Evolutionary conservation across 2,113 vertebrate species (phyloP), one percentile per base, ranked within the genome.

Genomic region (Fregetta grallaria): DNA sequence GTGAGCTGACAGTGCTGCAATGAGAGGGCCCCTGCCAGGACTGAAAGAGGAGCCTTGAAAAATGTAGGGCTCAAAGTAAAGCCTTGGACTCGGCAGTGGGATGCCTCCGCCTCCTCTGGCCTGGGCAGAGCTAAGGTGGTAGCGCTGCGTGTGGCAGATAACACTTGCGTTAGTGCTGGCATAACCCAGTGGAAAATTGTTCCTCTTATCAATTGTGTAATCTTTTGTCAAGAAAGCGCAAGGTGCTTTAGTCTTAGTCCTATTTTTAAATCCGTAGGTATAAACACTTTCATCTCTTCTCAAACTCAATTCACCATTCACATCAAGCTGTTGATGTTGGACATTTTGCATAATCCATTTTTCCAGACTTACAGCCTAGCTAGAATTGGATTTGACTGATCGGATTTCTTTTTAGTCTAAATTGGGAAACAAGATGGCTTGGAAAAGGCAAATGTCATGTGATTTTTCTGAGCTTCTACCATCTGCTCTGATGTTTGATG

Each of bases 381-480:
- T 63, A 4, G 40, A 92, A 96, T 96, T 92, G 96, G 97, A 97
- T 97, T 97, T 50, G 71, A 4, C 82, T 98, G 94, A 98, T 92
- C 77, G 56, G 95, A 97, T 98, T 97, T 94, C 86, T 91, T 58
- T 67, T 58, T 32, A 73, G 79, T 62, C 95, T 90, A 96, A 97
- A 95, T 7, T 32, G 67, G 94, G 93, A 62, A 92, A 18, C 40
- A n/a, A 77, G 52, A 58, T 29, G 56, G 59, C 85, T 93, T 13
- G 50, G 79, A n/a, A 70, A 70, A 87, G 83, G 83, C 89, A 74
- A 85, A 71, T 19, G 66, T 49, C 38, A 0, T 13, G 32, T 49
- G 95, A 18, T 27, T 58, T 44, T 78, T 56, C 34, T 44, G 59
- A 92, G 92, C 81, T 79, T 5, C 63, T 52, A 1, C 70, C 76